Evolutionary conservation across 2,888 invertebrate genomes (phyloP), one percentile per base, ranked within the genome.

Genomic region (Halocaridina rubra): DNA sequence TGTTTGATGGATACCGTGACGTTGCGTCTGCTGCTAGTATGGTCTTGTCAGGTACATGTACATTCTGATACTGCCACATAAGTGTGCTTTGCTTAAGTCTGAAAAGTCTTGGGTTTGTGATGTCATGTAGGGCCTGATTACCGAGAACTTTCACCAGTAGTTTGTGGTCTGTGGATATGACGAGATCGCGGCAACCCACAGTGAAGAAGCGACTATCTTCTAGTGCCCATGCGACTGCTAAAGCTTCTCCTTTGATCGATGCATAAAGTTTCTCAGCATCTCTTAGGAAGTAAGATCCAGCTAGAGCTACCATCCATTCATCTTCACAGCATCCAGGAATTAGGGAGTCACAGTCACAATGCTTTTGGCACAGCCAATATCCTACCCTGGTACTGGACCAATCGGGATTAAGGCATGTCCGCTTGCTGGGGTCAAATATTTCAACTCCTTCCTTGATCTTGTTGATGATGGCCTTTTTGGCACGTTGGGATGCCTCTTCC

Each of bases 151-250:
- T 80, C 69, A 80, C 69, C n/a, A 69, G 46, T 19, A 39, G 33
- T 27, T 39, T 80, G 69, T 69, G 69, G 53, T 80, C 71, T n/a
- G 0, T 71, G n/a, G 53, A 29, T 27, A 80, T 53, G 39, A 53
- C 19, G 79, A 78, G 79, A 67, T 78, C 67, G n/a, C 33, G 33
- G 57, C 79, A 78, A 0, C 67, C 79, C 67, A 67, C 30, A n/a
- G 79, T 30, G 39, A 78, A 67, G 79, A 67, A 59, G 8, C 77
- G 10, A 33, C 27, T 32, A 3, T 78, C 22, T 64, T 78, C 64
- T 7, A 78, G 64, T 24, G 80, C 80, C 39, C 71, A 67, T 39
- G 67, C 79, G 10, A 39, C 71, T 80, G 39, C 13, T 39, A 39
- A 13, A 13, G 39, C 8, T 39, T 39, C 13, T 13, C 71, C 80